Conservation (phyloP, 2,888 invertebrate species). For the Ormyrus pomaceus region DNA sequence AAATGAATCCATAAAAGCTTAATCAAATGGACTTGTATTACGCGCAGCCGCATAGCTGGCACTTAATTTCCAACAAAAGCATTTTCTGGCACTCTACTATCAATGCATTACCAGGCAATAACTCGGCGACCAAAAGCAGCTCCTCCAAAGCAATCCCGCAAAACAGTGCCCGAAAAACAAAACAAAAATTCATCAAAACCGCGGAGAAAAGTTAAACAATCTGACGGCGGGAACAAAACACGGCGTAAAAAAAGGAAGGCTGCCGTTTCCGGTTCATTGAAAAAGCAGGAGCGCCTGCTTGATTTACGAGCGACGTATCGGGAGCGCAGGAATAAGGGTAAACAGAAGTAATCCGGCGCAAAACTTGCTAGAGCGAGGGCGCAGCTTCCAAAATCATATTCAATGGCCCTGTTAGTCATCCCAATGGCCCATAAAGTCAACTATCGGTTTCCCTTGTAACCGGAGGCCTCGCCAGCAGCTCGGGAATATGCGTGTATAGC, state of each 20-base stretch:
- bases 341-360: constrained; percentile 59
- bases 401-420: constrained; percentile 62
- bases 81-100: constrained; percentile 2
- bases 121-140: not conserved
- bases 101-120: not conserved
- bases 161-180: not conserved
- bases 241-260: not conserved
- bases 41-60: no score
- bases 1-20: no score
- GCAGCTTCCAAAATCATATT: constrained; percentile 58
- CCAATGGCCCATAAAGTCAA: constrained; percentile 64
- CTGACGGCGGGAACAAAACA: not conserved
- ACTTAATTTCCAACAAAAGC: not conserved
- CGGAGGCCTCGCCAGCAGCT: not conserved
- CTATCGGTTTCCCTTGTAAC: constrained; percentile 43
- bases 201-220: not conserved
- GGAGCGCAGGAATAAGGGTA: constrained; percentile 35
- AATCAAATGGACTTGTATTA: no score
- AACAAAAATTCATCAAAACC: not conserved
- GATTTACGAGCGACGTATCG: constrained; percentile 24
- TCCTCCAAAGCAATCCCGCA: not conserved
- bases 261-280: constrained; percentile 39
- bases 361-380: constrained; percentile 6
- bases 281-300: constrained; percentile 2
- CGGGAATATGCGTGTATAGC: not conserved